Evolutionary conservation across 2,113 vertebrate genomes (phyloP).

Genomic region (Gallinago undulata): DNA sequence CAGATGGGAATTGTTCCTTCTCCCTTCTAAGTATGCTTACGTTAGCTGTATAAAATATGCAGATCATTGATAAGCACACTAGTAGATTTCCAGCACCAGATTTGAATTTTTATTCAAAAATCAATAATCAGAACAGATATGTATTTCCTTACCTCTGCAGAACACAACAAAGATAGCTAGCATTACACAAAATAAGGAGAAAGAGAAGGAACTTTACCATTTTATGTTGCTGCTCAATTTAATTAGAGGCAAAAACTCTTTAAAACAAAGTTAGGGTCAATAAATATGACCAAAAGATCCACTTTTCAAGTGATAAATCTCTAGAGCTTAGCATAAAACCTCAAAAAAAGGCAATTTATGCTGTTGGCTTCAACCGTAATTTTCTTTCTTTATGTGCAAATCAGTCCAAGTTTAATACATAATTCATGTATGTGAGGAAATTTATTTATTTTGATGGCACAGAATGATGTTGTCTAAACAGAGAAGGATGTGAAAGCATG

Average conservation of each 20-base stretch:
- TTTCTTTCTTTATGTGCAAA: constrained; percentile 35
- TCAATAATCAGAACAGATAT: background rate
- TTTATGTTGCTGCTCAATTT: background rate
- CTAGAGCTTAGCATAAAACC: background rate
- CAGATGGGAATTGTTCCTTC: background rate
- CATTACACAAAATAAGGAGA: background rate
- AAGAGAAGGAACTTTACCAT: background rate
- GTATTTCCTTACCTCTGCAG: background rate
- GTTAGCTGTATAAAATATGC: background rate
- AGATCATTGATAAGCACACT: background rate
- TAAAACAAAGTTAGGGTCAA: background rate
- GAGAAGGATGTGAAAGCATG: background rate
- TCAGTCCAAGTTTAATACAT: constrained; percentile 24
- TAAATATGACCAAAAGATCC: constrained; percentile 21
- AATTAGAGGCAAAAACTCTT: background rate
- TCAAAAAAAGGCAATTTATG: constrained; percentile 12
- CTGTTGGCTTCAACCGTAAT: background rate
- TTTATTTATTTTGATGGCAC: constrained; percentile 39
- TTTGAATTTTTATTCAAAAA: background rate
- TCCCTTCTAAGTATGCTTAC: background rate
- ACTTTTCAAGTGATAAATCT: constrained; percentile 19
- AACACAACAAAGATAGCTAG: background rate
- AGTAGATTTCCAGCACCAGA: background rate
- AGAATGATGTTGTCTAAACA: background rate
- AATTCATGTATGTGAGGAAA: constrained; percentile 39